Base-by-base conservation (phyloP, 1,140 invertebrate species). In the Portunus trituberculatus region DNA sequence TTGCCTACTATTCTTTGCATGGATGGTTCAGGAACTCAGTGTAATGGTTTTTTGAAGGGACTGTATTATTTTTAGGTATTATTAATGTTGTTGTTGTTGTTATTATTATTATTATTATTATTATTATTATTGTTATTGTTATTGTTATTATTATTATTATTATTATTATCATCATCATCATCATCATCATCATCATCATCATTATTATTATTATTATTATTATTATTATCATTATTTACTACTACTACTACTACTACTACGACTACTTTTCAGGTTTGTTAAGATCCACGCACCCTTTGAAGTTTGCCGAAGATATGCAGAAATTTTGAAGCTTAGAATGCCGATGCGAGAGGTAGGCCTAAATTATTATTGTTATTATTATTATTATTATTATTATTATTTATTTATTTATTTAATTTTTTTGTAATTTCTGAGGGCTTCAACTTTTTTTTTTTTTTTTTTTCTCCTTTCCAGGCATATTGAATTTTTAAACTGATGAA, bases 301-400 rank as follows among this genome's bases (percentile, higher is more conserved):
- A 96, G 98, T 99, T 6, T 97, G 99, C 86, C 98, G 98, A 96
- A 98, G 98, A 96, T 99, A 99, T 97, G 98, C 98, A 92, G 99
- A 99, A 97, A 98, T 99, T 96, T 97, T 99, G 96, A 99, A 99
- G 97, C 97, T 99, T 45, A 98, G 99, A 97, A 98, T 99, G 98
- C 99, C 99, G 20, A 99, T 99, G 98, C 99, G 98, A 97, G 98
- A 98, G 97, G 97, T 98, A 95, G 95, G 94, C 10, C 39, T 39
- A 39, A 39, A 20, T 32, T 76, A 46, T 31, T 46, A 89, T 46
- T 45, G 29, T 31, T 46, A 48, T 31, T 45, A 31, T 25, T 1
- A 46, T 31, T 89, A 46, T 31, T 89, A 14, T 31, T 48, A 83
- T 0, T 52, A 93, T 39, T 6, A 52, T 20, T 48, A 89, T 89